A percentile compares a stretch with the other conserved stretches of the same genome.
These are phyloP conservation scores for Porites rus DNA, from an alignment of 92 coral and sea anemone species.

Conservation along the genomic window DNA sequence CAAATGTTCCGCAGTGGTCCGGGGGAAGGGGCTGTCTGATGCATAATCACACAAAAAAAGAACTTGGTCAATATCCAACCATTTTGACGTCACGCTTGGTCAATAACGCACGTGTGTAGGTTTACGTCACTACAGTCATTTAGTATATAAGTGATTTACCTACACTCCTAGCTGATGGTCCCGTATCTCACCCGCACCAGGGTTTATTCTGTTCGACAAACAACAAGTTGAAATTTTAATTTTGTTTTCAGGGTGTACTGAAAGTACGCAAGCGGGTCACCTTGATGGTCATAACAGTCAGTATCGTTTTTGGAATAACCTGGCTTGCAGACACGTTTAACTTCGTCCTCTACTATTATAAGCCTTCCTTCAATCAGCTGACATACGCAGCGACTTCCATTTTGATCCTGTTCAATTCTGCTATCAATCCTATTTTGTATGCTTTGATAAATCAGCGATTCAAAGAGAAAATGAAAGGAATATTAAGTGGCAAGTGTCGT, in stretches of 20 bases:
- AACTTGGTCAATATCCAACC: too few species aligned
- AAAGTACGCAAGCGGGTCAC: background rate
- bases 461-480: background rate
- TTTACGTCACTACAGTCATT: too few species aligned
- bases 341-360: background rate
- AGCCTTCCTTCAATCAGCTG: background rate
- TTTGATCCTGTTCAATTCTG: background rate
- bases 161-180: too few species aligned
- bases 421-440: slow-evolving; percentile 1
- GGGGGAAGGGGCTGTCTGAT: too few species aligned
- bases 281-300: background rate
- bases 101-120: too few species aligned
- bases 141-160: too few species aligned
- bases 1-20: too few species aligned
- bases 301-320: background rate
- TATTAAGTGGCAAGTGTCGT: background rate
- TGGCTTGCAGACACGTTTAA: background rate
- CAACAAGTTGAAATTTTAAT: background rate
- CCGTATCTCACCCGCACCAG: background rate
- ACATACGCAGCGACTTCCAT: background rate
- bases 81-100: too few species aligned
- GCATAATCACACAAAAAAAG: too few species aligned
- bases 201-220: background rate
- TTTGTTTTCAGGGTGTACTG: background rate
- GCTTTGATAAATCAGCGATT: background rate